phyloP scores from a whole-genome alignment of 2,888 invertebrate genomes.

The Phytoseiulus persimilis region DNA sequence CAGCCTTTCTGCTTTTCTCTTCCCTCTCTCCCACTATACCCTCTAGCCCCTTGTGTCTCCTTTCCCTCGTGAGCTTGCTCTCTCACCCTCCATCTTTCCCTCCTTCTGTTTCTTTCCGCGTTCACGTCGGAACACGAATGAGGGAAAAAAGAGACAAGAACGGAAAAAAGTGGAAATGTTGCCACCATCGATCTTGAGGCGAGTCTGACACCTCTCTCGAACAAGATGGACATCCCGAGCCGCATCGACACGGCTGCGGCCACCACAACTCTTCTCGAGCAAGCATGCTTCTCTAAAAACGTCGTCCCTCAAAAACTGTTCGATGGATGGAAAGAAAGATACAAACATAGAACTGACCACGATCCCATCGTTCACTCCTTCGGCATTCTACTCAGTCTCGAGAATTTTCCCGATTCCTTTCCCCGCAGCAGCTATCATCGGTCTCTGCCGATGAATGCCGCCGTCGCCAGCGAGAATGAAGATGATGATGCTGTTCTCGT shows the following conservation, averaged over 20 bases:
- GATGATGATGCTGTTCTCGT: too few species aligned
- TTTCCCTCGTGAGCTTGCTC: background rate
- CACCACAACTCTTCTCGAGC: background rate
- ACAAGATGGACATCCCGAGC: background rate
- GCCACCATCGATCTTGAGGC: background rate
- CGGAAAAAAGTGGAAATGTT: background rate
- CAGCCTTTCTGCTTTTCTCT: background rate
- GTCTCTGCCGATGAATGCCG: too few species aligned
- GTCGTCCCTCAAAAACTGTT: background rate
- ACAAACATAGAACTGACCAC: background rate
- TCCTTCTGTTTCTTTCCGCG: background rate
- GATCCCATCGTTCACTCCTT: too few species aligned
- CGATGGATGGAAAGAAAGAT: background rate
- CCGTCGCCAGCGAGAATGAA: too few species aligned
- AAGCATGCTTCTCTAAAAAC: background rate
- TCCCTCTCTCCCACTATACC: background rate
- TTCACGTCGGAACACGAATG: background rate
- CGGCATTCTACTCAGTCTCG: too few species aligned
- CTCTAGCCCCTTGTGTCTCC: background rate
- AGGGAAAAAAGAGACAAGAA: background rate
- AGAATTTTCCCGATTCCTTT: too few species aligned
- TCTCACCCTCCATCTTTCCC: background rate
- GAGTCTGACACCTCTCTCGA: background rate
- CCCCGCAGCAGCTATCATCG: too few species aligned
- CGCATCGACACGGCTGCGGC: background rate